Evolutionary conservation across 2,888 invertebrate genomes (phyloP).

Genomic region (Caenorhabditis virilis): DNA sequence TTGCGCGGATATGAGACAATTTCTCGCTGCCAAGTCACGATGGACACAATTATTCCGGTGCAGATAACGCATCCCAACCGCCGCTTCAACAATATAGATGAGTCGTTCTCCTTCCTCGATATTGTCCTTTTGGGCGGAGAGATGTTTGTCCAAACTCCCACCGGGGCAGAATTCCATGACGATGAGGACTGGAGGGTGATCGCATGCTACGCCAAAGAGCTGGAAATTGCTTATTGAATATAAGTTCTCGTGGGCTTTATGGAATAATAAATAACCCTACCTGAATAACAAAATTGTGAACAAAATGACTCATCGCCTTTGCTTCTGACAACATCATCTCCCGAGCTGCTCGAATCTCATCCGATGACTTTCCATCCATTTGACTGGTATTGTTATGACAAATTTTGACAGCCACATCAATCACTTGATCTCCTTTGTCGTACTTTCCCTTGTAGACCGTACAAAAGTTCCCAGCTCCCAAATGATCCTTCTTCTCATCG

Average conservation of each 20-base stretch:
- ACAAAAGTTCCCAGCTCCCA: constrained; percentile 28
- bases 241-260: too few relatives aligned
- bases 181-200: constrained; percentile 95
- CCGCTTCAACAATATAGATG: constrained; percentile 70
- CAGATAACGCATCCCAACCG: constrained; percentile 82
- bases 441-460: constrained; percentile 19
- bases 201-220: constrained; percentile 94
- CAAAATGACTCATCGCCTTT: constrained; percentile 43
- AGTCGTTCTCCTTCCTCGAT: constrained; percentile 28
- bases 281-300: constrained; percentile 68
- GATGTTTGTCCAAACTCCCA: constrained; percentile 43
- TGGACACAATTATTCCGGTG: constrained; percentile 83
- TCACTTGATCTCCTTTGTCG: constrained; percentile 11
- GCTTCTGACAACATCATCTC: constrained; percentile 53
- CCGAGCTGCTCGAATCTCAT: constrained; percentile 25
- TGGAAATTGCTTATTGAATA: too few relatives aligned
- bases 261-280: too few relatives aligned
- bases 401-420: constrained; percentile 23
- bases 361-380: constrained; percentile 8
- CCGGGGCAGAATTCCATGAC: constrained; percentile 88
- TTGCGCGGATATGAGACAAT: constrained; percentile 74
- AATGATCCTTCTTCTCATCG: constrained; percentile 20
- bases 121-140: constrained; percentile 14
- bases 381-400: constrained; percentile 3
- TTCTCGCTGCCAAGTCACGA: constrained; percentile 83